Conservation (phyloP, 1,140 invertebrate species). For the Listronotus oregonensis region DNA sequence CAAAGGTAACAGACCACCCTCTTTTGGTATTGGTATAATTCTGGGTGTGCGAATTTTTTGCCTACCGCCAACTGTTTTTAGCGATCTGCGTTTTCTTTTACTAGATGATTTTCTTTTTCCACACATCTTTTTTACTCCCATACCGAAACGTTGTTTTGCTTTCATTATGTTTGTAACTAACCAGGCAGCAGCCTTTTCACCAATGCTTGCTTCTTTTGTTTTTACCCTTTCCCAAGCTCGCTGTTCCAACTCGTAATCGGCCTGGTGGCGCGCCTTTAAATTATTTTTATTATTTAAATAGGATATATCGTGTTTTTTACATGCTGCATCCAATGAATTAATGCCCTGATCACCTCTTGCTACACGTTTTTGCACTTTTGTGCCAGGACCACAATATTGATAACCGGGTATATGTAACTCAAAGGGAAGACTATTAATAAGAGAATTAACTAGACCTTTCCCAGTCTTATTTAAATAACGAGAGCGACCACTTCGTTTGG, state of each 20-base stretch:
- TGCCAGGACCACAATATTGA: slow-evolving; percentile 44
- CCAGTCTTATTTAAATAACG: too few relatives aligned
- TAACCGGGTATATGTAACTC: slow-evolving; percentile 39
- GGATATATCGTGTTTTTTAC: slow-evolving; percentile 44
- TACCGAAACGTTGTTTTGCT: too few relatives aligned
- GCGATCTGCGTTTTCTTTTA: too few relatives aligned
- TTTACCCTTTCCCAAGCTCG: slow-evolving; percentile 54
- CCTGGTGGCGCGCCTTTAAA: slow-evolving; percentile 49
- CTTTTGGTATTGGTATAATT: too few relatives aligned
- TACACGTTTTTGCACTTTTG: slow-evolving; percentile 37
- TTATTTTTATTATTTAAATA: slow-evolving; percentile 47
- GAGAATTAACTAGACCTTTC: background rate
- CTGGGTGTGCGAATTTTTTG: too few relatives aligned
- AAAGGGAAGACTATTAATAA: slow-evolving; percentile 47
- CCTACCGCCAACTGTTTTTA: too few relatives aligned
- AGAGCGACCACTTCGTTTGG: too few relatives aligned
- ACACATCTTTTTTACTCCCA: too few relatives aligned
- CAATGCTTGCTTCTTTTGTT: slow-evolving; percentile 50
- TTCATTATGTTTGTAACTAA: background rate
- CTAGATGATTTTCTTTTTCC: too few relatives aligned
- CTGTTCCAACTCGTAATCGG: slow-evolving; percentile 53
- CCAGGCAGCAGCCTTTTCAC: slow-evolving; percentile 46
- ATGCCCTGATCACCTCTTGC: slow-evolving; percentile 40
- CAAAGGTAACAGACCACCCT: too few relatives aligned
- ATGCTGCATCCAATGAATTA: slow-evolving; percentile 44